Percentiles rank a stretch among this genome's conserved stretches.
Evolutionary conservation across 2,113 vertebrate genomes (phyloP).

Genomic region (Poecilia latipinna): DNA sequence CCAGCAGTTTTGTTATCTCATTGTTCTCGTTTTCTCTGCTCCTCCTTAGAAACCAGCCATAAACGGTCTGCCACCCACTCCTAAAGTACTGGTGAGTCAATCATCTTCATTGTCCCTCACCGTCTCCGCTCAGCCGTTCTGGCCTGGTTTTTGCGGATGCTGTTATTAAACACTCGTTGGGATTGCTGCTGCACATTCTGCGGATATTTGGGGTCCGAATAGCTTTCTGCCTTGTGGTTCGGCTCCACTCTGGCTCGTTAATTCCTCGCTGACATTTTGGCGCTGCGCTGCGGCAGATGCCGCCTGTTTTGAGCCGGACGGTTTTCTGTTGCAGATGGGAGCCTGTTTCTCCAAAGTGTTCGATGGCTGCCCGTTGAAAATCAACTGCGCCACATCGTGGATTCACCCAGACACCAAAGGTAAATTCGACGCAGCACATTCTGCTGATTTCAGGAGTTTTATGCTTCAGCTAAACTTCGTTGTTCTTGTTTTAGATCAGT

Average conservation of each 20-base stretch:
- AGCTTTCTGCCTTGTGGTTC: slow-evolving; percentile 44
- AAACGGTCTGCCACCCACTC: slow-evolving; percentile 97
- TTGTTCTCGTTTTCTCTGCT: slow-evolving; percentile 43
- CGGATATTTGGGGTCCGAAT: slow-evolving; percentile 41
- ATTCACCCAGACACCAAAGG: slow-evolving; percentile 99
- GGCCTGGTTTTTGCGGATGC: slow-evolving; percentile 24
- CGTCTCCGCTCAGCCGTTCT: slow-evolving; percentile 1
- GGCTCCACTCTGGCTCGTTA: slow-evolving; percentile 37
- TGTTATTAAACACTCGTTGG: slow-evolving; percentile 45
- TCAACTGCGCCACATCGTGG: slow-evolving; percentile 99
- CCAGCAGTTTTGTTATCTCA: slow-evolving; percentile 13
- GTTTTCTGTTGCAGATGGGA: slow-evolving; percentile 88
- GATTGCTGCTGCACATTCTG: slow-evolving; percentile 42
- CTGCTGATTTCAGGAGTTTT: neutral
- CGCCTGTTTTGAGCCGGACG: slow-evolving; percentile 26
- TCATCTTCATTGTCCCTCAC: slow-evolving; percentile 30
- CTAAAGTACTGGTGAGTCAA: slow-evolving; percentile 95
- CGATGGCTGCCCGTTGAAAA: slow-evolving; percentile 97
- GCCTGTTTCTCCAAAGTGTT: slow-evolving; percentile 99
- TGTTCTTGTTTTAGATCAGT: slow-evolving; percentile 80
- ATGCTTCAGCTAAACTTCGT: neutral
- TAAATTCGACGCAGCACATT: slow-evolving; percentile 37
- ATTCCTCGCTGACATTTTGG: slow-evolving; percentile 47
- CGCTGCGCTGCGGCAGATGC: slow-evolving; percentile 23
- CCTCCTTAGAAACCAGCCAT: slow-evolving; percentile 89